Conservation (phyloP, 2,113 vertebrate genomes). For the Hemiscyllium ocellatum region DNA sequence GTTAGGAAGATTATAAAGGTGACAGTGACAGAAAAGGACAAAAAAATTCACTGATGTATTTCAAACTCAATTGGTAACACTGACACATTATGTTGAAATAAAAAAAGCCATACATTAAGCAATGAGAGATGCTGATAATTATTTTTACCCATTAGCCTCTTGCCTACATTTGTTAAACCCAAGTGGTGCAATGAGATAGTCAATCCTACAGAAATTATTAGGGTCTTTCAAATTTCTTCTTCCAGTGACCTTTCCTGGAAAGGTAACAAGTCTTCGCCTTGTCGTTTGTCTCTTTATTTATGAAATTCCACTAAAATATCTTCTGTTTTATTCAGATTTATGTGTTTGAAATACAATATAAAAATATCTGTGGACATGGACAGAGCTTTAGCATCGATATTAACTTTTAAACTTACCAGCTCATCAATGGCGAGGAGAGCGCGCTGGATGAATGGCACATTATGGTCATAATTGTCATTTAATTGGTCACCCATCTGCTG, state of each 20-base stretch:
- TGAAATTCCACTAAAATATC: not conserved
- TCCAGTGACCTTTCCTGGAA: not conserved
- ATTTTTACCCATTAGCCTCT: not conserved
- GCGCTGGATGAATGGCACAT: too few relatives aligned
- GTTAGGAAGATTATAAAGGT: not conserved
- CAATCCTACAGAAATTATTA: not conserved
- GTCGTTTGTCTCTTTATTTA: not conserved
- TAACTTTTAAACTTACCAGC: too few relatives aligned
- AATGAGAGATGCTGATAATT: not conserved
- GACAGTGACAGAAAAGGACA: not conserved
- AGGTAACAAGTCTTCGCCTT: not conserved
- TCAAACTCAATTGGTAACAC: not conserved
- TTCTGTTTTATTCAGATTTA: not conserved
- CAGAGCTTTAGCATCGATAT: not conserved
- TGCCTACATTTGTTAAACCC: not conserved
- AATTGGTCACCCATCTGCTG: too few relatives aligned
- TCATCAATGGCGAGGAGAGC: too few relatives aligned
- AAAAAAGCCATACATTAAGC: not conserved
- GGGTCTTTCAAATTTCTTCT: not conserved
- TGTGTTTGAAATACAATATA: not conserved
- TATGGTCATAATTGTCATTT: too few relatives aligned
- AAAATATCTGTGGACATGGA: not conserved
- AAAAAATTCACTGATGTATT: not conserved
- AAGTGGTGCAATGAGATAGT: not conserved
- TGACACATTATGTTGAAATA: not conserved